Evolutionary conservation across 2,113 vertebrate species (phyloP).

Genomic region (Andinoacara biseriatus): DNA sequence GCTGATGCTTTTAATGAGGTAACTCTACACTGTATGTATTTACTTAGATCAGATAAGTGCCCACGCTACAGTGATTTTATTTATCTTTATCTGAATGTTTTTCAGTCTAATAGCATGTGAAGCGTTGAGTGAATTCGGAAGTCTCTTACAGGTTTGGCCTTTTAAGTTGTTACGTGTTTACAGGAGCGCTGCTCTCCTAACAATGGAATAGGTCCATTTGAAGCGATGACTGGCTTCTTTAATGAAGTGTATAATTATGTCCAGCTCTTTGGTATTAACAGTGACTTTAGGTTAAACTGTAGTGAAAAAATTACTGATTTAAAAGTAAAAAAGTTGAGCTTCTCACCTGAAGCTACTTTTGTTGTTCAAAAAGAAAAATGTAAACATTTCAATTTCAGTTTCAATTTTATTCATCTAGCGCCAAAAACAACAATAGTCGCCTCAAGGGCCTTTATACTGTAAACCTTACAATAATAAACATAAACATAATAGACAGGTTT

Average conservation of each 20-base stretch:
- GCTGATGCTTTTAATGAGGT: not conserved
- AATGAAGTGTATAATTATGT: slow-evolving; percentile 43
- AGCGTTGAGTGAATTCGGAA: not conserved
- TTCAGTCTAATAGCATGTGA: not conserved
- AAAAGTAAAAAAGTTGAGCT: not conserved
- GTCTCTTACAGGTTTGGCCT: slow-evolving; percentile 17
- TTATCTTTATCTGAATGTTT: slow-evolving; percentile 24
- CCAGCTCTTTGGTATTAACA: slow-evolving; percentile 10
- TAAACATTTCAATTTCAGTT: not conserved
- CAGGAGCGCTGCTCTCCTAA: slow-evolving; percentile 25
- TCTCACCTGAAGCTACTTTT: not conserved
- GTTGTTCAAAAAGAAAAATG: not conserved
- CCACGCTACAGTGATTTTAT: slow-evolving; percentile 2
- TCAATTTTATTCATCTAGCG: too few species aligned
- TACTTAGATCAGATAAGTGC: slow-evolving; percentile 8
- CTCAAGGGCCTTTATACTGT: too few species aligned
- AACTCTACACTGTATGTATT: slow-evolving; percentile 8
- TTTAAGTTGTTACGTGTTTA: slow-evolving; percentile 22
- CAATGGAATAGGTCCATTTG: slow-evolving; percentile 26
- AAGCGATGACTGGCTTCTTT: slow-evolving; percentile 36
- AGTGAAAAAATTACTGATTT: not conserved
- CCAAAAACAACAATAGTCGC: too few species aligned
- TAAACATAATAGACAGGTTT: not conserved
- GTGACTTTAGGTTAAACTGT: slow-evolving; percentile 7
- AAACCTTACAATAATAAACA: not conserved